These are phyloP conservation scores for Schizothorax lantsangensis DNA, from an alignment of 2,797 vertebrate species.

Conservation along the genomic window DNA sequence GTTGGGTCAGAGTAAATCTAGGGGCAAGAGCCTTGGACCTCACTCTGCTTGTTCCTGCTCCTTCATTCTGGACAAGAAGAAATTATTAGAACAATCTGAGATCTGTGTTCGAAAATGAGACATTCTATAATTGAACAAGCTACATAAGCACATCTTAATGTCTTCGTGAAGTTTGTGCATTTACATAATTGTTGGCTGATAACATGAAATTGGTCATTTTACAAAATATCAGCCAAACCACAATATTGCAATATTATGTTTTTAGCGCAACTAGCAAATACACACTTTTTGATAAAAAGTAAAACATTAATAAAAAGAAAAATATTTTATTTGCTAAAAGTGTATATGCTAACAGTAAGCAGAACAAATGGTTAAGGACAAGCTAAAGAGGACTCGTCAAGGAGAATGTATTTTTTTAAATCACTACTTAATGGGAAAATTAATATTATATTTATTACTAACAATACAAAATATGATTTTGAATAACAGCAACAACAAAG, in stretches of 20 bases:
- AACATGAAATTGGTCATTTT: neutral
- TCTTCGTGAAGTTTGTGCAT: neutral
- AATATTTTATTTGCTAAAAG: too few species aligned
- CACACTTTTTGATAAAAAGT: too few species aligned
- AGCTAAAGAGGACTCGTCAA: too few species aligned
- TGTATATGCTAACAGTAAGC: neutral
- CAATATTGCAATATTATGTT: neutral
- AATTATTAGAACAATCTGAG: neutral
- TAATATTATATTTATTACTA: neutral
- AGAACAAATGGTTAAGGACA: too few species aligned
- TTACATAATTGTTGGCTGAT: neutral
- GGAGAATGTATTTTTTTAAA: too few species aligned
- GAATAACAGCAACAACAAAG: neutral
- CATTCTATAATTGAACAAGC: neutral
- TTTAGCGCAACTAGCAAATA: too few species aligned
- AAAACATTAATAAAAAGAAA: too few species aligned
- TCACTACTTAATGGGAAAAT: neutral
- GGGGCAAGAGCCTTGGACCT: neutral
- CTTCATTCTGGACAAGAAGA: neutral
- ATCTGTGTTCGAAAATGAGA: neutral
- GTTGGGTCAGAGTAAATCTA: neutral
- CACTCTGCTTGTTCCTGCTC: neutral
- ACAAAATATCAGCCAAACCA: neutral
- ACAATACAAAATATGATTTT: neutral
- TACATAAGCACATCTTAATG: neutral